These are phyloP conservation scores for Sialis lutaria DNA, from an alignment of 2,888 invertebrate genomes.

Conservation along the genomic window DNA sequence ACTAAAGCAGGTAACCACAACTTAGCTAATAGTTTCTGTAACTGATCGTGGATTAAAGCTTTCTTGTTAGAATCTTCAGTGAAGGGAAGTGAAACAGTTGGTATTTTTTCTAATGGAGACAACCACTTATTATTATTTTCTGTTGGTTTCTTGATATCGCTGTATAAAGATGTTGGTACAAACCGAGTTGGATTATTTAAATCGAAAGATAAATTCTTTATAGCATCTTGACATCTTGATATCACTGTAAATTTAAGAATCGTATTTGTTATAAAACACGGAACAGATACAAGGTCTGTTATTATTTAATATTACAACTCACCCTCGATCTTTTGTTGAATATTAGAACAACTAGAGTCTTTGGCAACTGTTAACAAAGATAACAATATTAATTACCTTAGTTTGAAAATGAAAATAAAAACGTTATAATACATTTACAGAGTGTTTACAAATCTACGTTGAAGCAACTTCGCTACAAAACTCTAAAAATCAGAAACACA, in stretches of 20 bases:
- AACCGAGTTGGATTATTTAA: constrained; percentile 18
- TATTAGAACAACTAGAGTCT: constrained; percentile 9
- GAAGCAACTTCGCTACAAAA: no score
- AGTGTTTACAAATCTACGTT: no score
- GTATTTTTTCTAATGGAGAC: constrained; percentile 15
- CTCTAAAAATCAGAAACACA: no score
- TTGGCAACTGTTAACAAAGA: background rate
- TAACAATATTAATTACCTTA: background rate
- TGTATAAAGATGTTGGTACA: constrained; percentile 2
- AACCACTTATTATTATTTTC: constrained; percentile 9
- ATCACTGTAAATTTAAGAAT: constrained; percentile 18
- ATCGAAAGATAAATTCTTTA: constrained; percentile 18
- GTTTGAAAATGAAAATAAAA: no score
- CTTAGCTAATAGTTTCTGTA: constrained; percentile 11
- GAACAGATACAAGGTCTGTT: no score
- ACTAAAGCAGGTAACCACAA: constrained; percentile 5
- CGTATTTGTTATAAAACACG: background rate
- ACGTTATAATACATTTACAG: no score
- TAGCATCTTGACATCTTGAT: constrained; percentile 24
- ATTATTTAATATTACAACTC: constrained; percentile 13
- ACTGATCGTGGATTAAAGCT: constrained; percentile 8
- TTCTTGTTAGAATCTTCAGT: constrained; percentile 1
- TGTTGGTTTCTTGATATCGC: no score
- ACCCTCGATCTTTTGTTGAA: constrained; percentile 25
- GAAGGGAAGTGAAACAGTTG: constrained; percentile 7